Evolutionary conservation across 2,113 vertebrate species (phyloP), one percentile per base, ranked within the genome.

Genomic region (Ammodramus savannarum): DNA sequence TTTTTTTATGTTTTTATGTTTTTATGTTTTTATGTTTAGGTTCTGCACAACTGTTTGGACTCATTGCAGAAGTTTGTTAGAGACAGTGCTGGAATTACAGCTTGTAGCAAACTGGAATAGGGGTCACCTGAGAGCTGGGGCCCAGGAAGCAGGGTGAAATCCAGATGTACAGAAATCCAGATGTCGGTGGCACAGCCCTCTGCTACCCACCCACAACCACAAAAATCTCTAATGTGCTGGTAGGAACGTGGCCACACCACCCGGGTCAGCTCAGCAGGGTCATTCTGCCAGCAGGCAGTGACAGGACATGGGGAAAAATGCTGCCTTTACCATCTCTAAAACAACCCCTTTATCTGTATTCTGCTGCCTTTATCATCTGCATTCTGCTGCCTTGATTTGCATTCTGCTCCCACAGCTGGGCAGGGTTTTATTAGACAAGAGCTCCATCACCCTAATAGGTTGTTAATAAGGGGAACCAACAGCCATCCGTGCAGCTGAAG

Each of bases 51-150:
- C 1, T 13, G 5, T 31, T 79, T 12, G 36, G 57, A 20, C 43
- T 55, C 9, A 1, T 2, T 23, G 58, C 23, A 51, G 62, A 58
- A 41, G 51, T 48, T 90, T 27, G 16, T 22, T 44, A 22, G 25
- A 36, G 57, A 27, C 4, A 8, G 4, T 2, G 23, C 32, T 58
- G 63, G n/a, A 66, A 69, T 62, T 44, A 20, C 3, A 3, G 34
- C 41, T 62, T 32, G 36, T 8, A 17, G 25, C 1, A 3, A 75
- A 16, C 10, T 32, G 38, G 36, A 87, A 9, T 7, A 0, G 0
- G 13, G 55, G 39, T 32, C n/a, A 7, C 20, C 58, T 29, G 27
- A 75, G 58, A 31, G 3, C 3, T 58, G 25, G 32, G 32, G 13
- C 48, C 69, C 11, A 18, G 27, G 49, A 41, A 49, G 20, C 18